Conservation (phyloP, 1,140 invertebrate species). For the Drosophila bifasciata region DNA sequence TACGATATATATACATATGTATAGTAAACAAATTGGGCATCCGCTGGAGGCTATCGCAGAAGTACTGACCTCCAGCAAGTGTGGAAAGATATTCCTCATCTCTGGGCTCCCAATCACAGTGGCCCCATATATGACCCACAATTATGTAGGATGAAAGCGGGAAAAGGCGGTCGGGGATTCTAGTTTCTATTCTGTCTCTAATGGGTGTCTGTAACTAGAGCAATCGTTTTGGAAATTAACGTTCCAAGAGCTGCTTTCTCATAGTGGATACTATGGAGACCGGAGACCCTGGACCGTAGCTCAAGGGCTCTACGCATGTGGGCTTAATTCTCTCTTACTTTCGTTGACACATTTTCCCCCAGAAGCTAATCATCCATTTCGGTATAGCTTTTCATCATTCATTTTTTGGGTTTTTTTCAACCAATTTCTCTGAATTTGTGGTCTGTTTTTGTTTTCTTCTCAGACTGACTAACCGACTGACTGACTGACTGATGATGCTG, state of each 20-base stretch:
- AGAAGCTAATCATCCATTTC: conserved; percentile 59
- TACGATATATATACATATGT: conserved; percentile 16
- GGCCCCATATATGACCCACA: conserved; percentile 17
- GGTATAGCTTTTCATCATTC: conserved; percentile 41
- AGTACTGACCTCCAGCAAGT: conserved; percentile 39
- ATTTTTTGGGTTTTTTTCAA: conserved; percentile 20
- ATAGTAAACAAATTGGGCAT: conserved; percentile 46
- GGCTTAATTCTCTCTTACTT: conserved; percentile 52
- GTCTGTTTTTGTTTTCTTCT: conserved; percentile 35
- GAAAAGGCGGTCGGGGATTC: conserved; percentile 1
- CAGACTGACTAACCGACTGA: too few species aligned
- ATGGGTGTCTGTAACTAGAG: conserved; percentile 30
- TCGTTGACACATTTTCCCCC: conserved; percentile 70
- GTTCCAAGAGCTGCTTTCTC: neutral
- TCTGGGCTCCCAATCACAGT: conserved; percentile 14
- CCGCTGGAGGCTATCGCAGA: conserved; percentile 36
- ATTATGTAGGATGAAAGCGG: neutral
- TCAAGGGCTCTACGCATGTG: conserved; percentile 16
- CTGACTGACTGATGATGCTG: conserved; percentile 47
- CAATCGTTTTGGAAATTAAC: conserved; percentile 37
- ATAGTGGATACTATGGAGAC: neutral
- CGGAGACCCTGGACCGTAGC: too few species aligned
- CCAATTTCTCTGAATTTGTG: conserved; percentile 30
- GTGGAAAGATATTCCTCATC: conserved; percentile 5
- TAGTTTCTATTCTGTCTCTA: conserved; percentile 7